phyloP scores from a whole-genome alignment of 2,113 vertebrate genomes.

The Ceyx melanurus region DNA sequence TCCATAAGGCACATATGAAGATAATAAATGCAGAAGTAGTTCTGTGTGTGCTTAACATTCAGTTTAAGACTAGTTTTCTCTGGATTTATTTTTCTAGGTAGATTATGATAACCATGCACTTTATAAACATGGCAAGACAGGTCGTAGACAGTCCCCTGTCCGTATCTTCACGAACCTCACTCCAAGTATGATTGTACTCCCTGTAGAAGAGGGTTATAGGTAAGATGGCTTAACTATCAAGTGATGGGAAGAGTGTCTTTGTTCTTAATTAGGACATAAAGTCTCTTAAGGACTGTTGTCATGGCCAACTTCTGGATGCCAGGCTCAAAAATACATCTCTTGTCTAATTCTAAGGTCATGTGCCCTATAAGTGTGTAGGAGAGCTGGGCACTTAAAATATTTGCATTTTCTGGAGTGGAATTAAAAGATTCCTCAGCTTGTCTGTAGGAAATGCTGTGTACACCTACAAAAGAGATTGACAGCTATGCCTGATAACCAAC shows the following conservation, averaged over 20 bases:
- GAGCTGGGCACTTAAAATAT: no score
- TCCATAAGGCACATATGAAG: neutral
- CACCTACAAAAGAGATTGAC: no score
- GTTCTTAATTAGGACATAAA: neutral
- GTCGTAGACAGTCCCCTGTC: slow-evolving; percentile 92
- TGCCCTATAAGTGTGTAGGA: no score
- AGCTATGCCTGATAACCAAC: no score
- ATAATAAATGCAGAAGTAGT: neutral
- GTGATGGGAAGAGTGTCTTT: neutral
- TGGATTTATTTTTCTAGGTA: slow-evolving; percentile 78
- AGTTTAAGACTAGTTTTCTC: neutral
- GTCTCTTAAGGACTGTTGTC: neutral
- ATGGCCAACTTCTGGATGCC: no score
- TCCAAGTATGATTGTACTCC: slow-evolving; percentile 81
- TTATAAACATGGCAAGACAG: slow-evolving; percentile 92
- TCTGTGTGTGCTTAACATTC: neutral
- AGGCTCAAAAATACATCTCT: no score
- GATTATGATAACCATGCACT: slow-evolving; percentile 96
- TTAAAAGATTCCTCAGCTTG: no score
- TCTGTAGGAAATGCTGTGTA: no score
- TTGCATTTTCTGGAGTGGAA: no score
- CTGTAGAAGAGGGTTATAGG: slow-evolving; percentile 92
- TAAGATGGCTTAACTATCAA: slow-evolving; percentile 36
- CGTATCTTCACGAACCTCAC: slow-evolving; percentile 91
- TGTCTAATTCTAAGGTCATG: no score